These are phyloP conservation scores for Prosapia bicincta DNA, from an alignment of 2,888 invertebrate species.

Conservation along the genomic window DNA sequence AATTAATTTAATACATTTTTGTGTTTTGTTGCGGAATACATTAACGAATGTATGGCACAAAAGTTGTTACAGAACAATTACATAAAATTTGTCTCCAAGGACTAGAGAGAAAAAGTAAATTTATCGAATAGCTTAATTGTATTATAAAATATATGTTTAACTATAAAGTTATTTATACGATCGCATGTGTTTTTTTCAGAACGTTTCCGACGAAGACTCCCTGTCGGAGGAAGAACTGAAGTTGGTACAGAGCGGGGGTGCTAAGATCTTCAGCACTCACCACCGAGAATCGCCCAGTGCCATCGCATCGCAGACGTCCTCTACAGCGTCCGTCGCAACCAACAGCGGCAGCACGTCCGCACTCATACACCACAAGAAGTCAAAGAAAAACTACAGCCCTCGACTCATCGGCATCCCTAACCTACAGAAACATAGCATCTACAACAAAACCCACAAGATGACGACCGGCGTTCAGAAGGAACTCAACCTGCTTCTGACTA, in stretches of 20 bases:
- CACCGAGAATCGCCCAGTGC: conserved; percentile 37
- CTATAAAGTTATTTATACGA: no score
- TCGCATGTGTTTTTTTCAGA: conserved; percentile 22
- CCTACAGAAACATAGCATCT: conserved; percentile 32
- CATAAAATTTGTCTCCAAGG: no score
- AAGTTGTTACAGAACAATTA: no score
- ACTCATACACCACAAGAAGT: conserved; percentile 33
- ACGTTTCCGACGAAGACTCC: conserved; percentile 31
- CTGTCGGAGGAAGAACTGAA: conserved; percentile 36
- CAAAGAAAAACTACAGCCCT: conserved; percentile 29
- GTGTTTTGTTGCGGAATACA: no score
- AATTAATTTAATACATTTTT: no score
- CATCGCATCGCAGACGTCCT: conserved; percentile 39
- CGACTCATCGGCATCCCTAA: conserved; percentile 27
- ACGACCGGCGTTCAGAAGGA: conserved; percentile 38
- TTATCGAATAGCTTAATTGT: no score
- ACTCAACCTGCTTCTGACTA: conserved; percentile 39
- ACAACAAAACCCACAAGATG: conserved; percentile 32
- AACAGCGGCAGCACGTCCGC: conserved; percentile 38
- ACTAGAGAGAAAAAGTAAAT: no score
- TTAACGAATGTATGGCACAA: no score
- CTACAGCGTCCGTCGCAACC: conserved; percentile 38
- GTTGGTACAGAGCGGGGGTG: conserved; percentile 36
- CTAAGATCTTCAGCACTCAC: conserved; percentile 35
- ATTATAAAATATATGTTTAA: no score